Evolutionary conservation across 1,140 invertebrate genomes (phyloP), one percentile per base, ranked within the genome.

Genomic region (Macrostomum lignano): DNA sequence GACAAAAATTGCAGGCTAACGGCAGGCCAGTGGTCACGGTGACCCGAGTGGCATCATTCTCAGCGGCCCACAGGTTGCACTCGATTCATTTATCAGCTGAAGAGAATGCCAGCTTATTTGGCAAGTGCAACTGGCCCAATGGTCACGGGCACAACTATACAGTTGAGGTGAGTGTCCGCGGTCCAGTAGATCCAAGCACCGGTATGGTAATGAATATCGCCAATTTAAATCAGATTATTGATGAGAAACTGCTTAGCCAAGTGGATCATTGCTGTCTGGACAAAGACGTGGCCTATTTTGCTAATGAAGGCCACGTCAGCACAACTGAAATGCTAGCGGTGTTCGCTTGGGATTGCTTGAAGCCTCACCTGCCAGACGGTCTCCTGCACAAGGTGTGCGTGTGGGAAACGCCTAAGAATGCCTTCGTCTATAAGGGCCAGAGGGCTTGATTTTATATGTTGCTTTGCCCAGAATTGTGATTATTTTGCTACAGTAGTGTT

Each of bases 91-190:
- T 86, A 28, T 66, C 51, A 37, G 69, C 74, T 42, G 67, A 73
- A 44, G 74, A 81, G 48, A 88, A 91, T 47, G 49, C 60, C 47
- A 52, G 67, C 44, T 60, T 76, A 21, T 96, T 69, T 61, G 81
- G 79, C 31, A 91, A 91, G 62, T 96, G 86, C 47, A 91, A 91
- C 46, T 82, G 91, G 60, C 67, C 67, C 26, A 73, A 84, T 65
- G 82, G 84, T 0, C 84, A 96, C 63, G 86, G 86, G 9, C 86
- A 94, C 47, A 94, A 94, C 54, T 94, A 96, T 58, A 73, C 67
- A 81, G 76, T 88, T 33, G 70, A 88, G 58, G 74, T 91, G 2
- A 86, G 75, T 23, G 64, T 93, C 3, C 66, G 69, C 47, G 82
- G 82, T 11, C 42, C 42, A 33, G 49, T 49, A 2, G 66, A 84